Conservation (phyloP, 1,140 invertebrate species). For the Aphis gossypii region DNA sequence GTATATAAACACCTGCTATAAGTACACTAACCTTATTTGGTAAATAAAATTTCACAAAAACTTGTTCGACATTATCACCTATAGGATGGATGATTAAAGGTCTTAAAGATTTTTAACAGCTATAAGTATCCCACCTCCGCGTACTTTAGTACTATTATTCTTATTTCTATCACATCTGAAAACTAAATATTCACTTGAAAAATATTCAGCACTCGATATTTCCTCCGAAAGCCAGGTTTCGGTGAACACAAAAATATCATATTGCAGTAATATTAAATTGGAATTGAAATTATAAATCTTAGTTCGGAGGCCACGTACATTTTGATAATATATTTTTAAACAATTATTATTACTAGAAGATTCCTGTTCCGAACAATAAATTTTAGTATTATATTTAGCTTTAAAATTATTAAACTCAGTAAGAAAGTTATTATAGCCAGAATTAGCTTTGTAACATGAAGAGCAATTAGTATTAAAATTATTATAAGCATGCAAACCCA, state of each 20-base stretch:
- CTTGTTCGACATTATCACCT: conserved; percentile 27
- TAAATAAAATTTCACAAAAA: not conserved
- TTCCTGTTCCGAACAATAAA: too few relatives aligned
- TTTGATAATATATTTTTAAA: conserved; percentile 21
- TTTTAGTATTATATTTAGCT: too few relatives aligned
- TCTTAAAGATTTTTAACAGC: not conserved
- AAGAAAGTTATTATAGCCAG: too few relatives aligned
- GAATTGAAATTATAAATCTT: conserved; percentile 2
- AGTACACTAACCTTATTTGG: not conserved
- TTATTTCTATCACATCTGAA: conserved; percentile 17
- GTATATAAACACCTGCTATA: not conserved
- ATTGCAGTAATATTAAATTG: conserved; percentile 23
- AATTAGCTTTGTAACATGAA: too few relatives aligned
- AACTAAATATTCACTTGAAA: conserved; percentile 5
- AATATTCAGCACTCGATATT: conserved; percentile 31
- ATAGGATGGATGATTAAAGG: not conserved
- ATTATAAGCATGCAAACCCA: too few relatives aligned
- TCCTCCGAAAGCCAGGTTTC: conserved; percentile 2
- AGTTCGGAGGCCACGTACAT: conserved; percentile 14
- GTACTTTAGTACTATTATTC: not conserved
- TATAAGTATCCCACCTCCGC: conserved; percentile 13
- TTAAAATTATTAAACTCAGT: too few relatives aligned
- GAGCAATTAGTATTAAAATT: too few relatives aligned
- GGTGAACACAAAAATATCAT: not conserved
- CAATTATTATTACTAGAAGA: too few relatives aligned